Percentiles rank a stretch among this genome's conserved stretches.
phyloP scores from a whole-genome alignment of 30 jellyfish, hydroid and myxozoan genomes.

The Hydractinia echinata region DNA sequence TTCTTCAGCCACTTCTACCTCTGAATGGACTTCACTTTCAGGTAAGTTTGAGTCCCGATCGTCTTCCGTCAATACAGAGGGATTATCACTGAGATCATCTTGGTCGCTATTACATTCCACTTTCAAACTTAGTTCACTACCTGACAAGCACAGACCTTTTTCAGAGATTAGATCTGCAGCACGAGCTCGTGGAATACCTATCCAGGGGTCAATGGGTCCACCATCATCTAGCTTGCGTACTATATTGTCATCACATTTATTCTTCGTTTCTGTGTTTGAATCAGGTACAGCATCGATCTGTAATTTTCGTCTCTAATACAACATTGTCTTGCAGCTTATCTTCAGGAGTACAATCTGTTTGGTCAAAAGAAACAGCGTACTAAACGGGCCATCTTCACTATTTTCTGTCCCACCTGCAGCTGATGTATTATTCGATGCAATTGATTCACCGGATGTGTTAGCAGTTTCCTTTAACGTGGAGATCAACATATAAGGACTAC shows the following conservation, averaged over 20 bases:
- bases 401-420: neutral
- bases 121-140: conserved; percentile 22
- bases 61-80: conserved; percentile 40
- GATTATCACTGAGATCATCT: conserved; percentile 53
- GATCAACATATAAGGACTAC: conserved; percentile 34
- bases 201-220: too few relatives aligned
- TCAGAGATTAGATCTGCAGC: neutral
- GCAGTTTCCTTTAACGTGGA: neutral
- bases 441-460: neutral
- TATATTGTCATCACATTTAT: neutral
- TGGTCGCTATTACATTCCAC: conserved; percentile 43
- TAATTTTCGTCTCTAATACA: too few relatives aligned
- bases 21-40: conserved; percentile 45
- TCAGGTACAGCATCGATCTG: neutral
- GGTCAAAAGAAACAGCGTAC: neutral
- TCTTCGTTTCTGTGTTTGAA: neutral
- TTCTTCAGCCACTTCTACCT: conserved; percentile 15
- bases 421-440: neutral
- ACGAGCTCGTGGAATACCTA: neutral
- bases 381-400: neutral
- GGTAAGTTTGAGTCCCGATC: conserved; percentile 44
- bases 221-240: too few relatives aligned
- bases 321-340: too few relatives aligned
- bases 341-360: too few relatives aligned
- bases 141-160: neutral